Percentiles rank a stretch among this genome's conserved stretches.
Evolutionary conservation across 30 jellyfish, hydroid and myxozoan species (phyloP).

Genomic region (Phacellophora camtschatica): DNA sequence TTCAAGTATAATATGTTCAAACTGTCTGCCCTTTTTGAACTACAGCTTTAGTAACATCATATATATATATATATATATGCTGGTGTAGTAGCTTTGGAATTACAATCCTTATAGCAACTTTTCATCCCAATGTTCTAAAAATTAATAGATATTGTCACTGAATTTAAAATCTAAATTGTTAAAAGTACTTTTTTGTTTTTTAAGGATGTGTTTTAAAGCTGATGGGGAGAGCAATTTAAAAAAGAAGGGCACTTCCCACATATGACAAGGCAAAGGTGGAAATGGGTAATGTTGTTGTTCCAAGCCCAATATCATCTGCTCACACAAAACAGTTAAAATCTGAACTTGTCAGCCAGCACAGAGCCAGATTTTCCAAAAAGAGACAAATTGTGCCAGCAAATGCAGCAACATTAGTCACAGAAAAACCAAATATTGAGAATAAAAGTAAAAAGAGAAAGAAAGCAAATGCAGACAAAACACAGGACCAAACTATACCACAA

Average conservation of each 20-base stretch:
- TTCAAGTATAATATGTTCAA: too few species aligned
- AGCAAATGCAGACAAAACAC: not conserved
- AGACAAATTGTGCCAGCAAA: not conserved
- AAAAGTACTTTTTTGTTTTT: not conserved
- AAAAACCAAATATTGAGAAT: not conserved
- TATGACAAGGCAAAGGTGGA: not conserved
- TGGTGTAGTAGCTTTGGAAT: too few species aligned
- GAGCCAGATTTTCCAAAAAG: not conserved
- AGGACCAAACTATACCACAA: not conserved
- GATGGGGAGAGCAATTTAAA: not conserved
- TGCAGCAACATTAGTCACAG: not conserved
- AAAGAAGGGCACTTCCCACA: not conserved
- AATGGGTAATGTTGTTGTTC: not conserved
- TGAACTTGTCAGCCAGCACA: not conserved
- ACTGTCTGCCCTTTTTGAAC: too few species aligned
- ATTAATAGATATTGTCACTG: too few species aligned
- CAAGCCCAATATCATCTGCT: constrained; percentile 1
- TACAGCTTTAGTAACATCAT: too few species aligned
- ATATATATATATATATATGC: too few species aligned
- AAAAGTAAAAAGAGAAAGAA: not conserved
- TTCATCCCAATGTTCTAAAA: too few species aligned
- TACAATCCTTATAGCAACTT: too few species aligned
- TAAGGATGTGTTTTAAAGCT: not conserved
- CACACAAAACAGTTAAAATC: not conserved
- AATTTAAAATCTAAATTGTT: too few species aligned